These are phyloP conservation scores for Sinocyclocheilus anshuiensis DNA, from an alignment of 2,113 vertebrate genomes.

Conservation along the genomic window DNA sequence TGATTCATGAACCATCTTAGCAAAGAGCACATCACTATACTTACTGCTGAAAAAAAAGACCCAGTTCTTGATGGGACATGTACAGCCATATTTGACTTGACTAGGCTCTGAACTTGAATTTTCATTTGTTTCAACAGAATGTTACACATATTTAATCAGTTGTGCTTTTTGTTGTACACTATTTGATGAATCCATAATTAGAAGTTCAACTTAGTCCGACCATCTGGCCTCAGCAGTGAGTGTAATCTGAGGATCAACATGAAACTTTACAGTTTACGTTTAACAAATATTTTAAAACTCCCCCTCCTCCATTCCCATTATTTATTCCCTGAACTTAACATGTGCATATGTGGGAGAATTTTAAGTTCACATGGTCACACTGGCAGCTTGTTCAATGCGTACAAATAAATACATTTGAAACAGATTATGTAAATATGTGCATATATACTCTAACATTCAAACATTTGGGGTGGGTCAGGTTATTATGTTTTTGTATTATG, in stretches of 20 bases:
- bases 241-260: conserved; percentile 28
- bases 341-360: background rate
- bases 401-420: background rate
- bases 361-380: background rate
- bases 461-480: background rate
- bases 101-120: background rate
- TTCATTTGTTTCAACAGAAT: background rate
- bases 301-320: background rate
- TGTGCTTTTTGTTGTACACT: background rate
- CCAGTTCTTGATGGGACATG: background rate
- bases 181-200: conserved; percentile 3
- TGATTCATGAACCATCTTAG: background rate
- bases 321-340: background rate
- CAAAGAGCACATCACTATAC: background rate
- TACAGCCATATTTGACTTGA: background rate
- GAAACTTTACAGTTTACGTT: conserved; percentile 21
- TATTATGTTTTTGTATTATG: too few species aligned
- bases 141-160: background rate
- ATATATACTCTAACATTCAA: background rate
- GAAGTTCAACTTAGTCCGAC: conserved; percentile 9
- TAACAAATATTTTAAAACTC: background rate
- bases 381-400: background rate
- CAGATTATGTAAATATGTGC: background rate
- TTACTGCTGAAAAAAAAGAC: background rate
- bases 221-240: conserved; percentile 12